Conservation (phyloP, 2,888 invertebrate genomes). For the Heliothis peltigera region DNA sequence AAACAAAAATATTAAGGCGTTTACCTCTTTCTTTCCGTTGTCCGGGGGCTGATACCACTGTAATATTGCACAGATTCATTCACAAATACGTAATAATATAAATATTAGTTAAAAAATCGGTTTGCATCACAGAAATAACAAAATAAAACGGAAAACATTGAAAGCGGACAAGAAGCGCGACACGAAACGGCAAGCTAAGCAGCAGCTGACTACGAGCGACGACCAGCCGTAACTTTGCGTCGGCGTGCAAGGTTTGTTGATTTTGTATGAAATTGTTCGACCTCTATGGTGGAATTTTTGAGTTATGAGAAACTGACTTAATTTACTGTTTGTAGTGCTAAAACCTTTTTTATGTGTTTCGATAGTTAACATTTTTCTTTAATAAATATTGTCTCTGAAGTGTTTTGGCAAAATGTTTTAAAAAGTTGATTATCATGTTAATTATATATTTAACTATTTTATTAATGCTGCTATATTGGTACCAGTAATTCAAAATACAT, state of each 20-base stretch:
- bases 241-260: conserved; percentile 61
- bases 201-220: conserved; percentile 91
- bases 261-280: conserved; percentile 23
- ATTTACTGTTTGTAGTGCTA: no score
- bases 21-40: conserved; percentile 85
- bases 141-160: conserved; percentile 90
- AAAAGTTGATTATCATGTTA: no score
- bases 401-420: not conserved
- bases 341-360: not conserved
- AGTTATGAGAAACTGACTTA: not conserved
- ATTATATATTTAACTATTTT: not conserved
- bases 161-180: conserved; percentile 91
- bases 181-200: conserved; percentile 92
- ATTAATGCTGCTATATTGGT: not conserved
- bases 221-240: conserved; percentile 80
- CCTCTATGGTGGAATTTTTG: not conserved
- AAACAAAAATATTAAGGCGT: conserved; percentile 90
- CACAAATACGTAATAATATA: conserved; percentile 81
- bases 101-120: conserved; percentile 86
- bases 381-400: not conserved
- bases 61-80: conserved; percentile 83
- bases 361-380: not conserved
- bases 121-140: conserved; percentile 90
- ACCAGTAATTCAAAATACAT: not conserved
- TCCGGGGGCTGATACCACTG: conserved; percentile 82